Evolutionary conservation across 2,888 invertebrate species (phyloP), one percentile per base, ranked within the genome.

Genomic region (Aspidiotus destructor): DNA sequence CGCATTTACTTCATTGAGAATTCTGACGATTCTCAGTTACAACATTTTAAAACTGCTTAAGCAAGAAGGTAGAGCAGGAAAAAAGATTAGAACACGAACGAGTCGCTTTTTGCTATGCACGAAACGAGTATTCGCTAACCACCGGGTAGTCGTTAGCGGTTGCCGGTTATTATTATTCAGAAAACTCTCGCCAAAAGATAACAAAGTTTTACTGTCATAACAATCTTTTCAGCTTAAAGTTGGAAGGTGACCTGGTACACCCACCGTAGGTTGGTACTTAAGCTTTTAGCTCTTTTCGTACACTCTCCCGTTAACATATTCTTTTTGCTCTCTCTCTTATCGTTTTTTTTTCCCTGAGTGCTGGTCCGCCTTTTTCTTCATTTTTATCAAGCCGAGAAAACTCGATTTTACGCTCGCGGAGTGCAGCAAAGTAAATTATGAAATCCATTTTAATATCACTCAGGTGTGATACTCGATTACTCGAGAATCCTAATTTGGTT

Each of bases 181-280:
- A 68, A 68, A 68, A 68, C 60, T 68, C 68, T 52, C 60, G 68
- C 60, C 60, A 68, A 68, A 68, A 68, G 68, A 68, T 68, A 68
- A 68, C 63, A 69, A 63, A 69, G 58, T 70, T 70, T 68, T 68
- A 70, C 68, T 55, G 67, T 68, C 62, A 61, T 67, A 70, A 70
- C 70, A 70, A 70, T 68, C 70, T 70, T 68, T 70, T 67, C 70
- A 68, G 68, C 65, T 65, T 65, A 65, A 65, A 65, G 65, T 65
- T 65, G 65, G 41, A 65, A 65, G 63, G 63, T 63, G 63, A 54
- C 54, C 63, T 63, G 41, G 63, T 28, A 28, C 5, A 28, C 28
- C 28, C 28, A 28, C 28, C 28, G 28, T 28, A 28, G 28, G 28
- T 28, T 28, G 28, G 28, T 63, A 63, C 63, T 63, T 63, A 63